Conservation (phyloP, 2,888 invertebrate species). For the Spodoptera exigua region DNA sequence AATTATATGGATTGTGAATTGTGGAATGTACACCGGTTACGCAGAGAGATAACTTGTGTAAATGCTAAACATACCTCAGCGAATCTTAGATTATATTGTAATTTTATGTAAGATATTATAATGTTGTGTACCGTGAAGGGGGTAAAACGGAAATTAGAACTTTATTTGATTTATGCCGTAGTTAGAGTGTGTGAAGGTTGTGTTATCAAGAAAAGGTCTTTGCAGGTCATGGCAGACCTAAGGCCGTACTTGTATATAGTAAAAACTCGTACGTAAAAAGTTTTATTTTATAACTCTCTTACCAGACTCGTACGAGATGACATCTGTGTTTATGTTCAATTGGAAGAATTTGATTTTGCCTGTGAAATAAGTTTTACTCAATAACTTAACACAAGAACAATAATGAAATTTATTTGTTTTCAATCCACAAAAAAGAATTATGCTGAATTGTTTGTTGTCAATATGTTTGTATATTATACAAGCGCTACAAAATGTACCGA, state of each 20-base stretch:
- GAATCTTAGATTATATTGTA: constrained; percentile 60
- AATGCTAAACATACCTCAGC: constrained; percentile 62
- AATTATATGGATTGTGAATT: constrained; percentile 42
- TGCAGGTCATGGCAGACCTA: too few species aligned
- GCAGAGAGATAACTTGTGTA: constrained; percentile 49
- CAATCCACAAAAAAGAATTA: constrained; percentile 20
- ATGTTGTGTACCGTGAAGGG: constrained; percentile 47
- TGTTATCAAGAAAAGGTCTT: constrained; percentile 30
- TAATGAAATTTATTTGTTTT: too few species aligned
- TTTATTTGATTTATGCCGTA: constrained; percentile 42
- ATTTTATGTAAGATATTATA: constrained; percentile 56
- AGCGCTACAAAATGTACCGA: constrained; percentile 33
- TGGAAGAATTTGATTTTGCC: too few species aligned
- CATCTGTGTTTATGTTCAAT: too few species aligned
- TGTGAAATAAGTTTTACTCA: too few species aligned
- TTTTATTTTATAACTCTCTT: too few species aligned
- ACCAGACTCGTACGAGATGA: too few species aligned
- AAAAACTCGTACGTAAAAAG: too few species aligned
- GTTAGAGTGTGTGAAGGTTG: constrained; percentile 33
- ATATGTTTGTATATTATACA: constrained; percentile 26
- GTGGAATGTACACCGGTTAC: constrained; percentile 72
- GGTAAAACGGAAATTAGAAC: constrained; percentile 43
- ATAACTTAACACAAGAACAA: too few species aligned
- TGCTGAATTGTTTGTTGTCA: constrained; percentile 9
- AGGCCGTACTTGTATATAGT: too few species aligned